Evolutionary conservation across 2,797 vertebrate species (phyloP), one percentile per base, ranked within the genome.

Genomic region (Oreochromis mossambicus): DNA sequence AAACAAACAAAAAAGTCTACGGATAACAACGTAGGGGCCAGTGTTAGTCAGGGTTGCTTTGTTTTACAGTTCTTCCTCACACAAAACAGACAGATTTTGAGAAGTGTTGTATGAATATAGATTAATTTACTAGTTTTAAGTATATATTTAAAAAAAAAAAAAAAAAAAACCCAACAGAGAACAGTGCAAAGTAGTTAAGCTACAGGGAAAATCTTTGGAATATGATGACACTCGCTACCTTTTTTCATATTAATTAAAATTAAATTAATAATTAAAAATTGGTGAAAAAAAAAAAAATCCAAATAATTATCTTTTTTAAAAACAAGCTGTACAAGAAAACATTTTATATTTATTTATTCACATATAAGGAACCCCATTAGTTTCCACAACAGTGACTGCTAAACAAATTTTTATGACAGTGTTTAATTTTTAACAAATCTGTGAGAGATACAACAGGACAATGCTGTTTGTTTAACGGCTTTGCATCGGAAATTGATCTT

Each of bases 181-280:
- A 70, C 41, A 11, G 21, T 70, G 14, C 21, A 29, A 29, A 70
- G 2, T 29, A 70, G 12, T 29, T 73, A 73, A 0, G 14, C 66
- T 73, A 17, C 8, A 7, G 38, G 1, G 0, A 0, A 70, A 70
- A 14, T 3, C 9, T 43, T 24, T 24, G 14, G 38, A 70, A 43
- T 15, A 26, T 10, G 0, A 43, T 41, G n/a, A 21, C 21, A 68
- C 5, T 41, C 4, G 5, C 12, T 14, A 41, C 7, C 36, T 24
- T 50, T 50, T 32, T 32, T 32, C 32, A 26, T 26, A 26, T 26
- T 26, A 4, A 4, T 32, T 32, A 32, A 32, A 32, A 32, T 32
- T 32, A 32, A 32, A 32, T 32, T 58, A 17, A 2, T 32, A 58
- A 32, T 58, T 58, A 58, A 17, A 58, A 17, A 58, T 32, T 2